phyloP scores from a whole-genome alignment of 2,113 vertebrate genomes.

The Dipodomys spectabilis region DNA sequence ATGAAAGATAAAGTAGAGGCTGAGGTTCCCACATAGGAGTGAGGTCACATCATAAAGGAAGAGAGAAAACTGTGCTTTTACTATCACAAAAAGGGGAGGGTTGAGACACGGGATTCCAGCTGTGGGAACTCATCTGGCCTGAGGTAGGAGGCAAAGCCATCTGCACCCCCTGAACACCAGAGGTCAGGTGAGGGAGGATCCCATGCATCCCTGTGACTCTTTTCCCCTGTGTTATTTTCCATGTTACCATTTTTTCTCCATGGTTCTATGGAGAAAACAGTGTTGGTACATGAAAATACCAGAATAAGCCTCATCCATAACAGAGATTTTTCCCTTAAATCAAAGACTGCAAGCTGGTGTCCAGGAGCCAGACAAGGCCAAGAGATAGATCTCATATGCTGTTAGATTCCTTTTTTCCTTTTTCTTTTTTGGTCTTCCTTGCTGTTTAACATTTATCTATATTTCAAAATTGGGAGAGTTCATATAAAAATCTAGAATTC shows the following conservation, averaged over 20 bases:
- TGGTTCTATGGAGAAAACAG: background rate
- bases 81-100: background rate
- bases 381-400: background rate
- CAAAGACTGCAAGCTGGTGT: background rate
- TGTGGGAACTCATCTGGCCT: too few species aligned
- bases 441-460: background rate
- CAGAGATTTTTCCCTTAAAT: background rate
- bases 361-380: background rate
- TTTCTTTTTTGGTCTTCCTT: background rate
- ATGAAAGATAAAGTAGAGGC: background rate
- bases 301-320: background rate
- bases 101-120: too few species aligned
- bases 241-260: conserved; percentile 32
- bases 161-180: background rate
- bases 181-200: conserved; percentile 32
- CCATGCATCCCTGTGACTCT: background rate
- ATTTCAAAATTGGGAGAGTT: background rate
- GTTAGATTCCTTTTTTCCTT: background rate
- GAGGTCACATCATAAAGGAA: background rate
- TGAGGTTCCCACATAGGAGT: background rate
- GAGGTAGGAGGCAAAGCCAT: too few species aligned
- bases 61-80: background rate
- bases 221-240: conserved; percentile 54
- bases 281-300: background rate
- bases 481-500: background rate